A percentile compares a stretch with the other conserved stretches of the same genome.
These are phyloP conservation scores for Eurois occulta DNA, from an alignment of 2,888 invertebrate species.

Conservation along the genomic window DNA sequence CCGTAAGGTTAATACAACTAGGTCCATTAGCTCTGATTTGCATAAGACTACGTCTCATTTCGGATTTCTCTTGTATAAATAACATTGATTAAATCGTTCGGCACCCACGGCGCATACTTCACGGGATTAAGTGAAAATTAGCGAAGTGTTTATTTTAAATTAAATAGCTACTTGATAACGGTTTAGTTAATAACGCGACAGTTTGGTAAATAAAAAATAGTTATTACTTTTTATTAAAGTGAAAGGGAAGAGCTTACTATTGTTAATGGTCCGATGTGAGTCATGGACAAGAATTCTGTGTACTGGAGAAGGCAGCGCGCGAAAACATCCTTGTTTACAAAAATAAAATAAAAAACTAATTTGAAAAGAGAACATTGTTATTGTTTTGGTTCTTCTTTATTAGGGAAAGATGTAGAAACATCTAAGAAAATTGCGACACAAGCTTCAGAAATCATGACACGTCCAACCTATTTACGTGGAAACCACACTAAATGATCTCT, in stretches of 20 bases:
- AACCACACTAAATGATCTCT: constrained; percentile 72
- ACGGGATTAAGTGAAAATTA: constrained; percentile 83
- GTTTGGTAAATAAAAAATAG: constrained; percentile 72
- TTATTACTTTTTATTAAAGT: constrained; percentile 52
- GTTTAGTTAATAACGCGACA: constrained; percentile 68
- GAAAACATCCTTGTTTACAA: constrained; percentile 31
- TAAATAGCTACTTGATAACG: constrained; percentile 77
- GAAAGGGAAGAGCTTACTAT: constrained; percentile 55
- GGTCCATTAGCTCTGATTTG: constrained; percentile 81
- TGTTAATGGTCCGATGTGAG: constrained; percentile 53
- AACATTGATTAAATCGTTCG: constrained; percentile 74
- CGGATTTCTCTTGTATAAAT: constrained; percentile 78
- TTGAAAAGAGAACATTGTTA: constrained; percentile 41
- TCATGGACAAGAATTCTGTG: constrained; percentile 43
- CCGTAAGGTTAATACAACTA: constrained; percentile 75
- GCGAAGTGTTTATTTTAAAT: constrained; percentile 80
- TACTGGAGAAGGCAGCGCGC: constrained; percentile 5
- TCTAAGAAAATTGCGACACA: constrained; percentile 55
- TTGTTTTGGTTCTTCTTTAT: constrained; percentile 47
- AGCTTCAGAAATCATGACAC: constrained; percentile 74
- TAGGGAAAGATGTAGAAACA: constrained; percentile 55
- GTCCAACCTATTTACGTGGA: constrained; percentile 84
- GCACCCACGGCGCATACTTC: constrained; percentile 72
- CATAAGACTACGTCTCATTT: constrained; percentile 81
- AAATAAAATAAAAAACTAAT: constrained; percentile 8